phyloP scores from a whole-genome alignment of 1,140 invertebrate genomes.

The Hyposmocoma kahamanoa region DNA sequence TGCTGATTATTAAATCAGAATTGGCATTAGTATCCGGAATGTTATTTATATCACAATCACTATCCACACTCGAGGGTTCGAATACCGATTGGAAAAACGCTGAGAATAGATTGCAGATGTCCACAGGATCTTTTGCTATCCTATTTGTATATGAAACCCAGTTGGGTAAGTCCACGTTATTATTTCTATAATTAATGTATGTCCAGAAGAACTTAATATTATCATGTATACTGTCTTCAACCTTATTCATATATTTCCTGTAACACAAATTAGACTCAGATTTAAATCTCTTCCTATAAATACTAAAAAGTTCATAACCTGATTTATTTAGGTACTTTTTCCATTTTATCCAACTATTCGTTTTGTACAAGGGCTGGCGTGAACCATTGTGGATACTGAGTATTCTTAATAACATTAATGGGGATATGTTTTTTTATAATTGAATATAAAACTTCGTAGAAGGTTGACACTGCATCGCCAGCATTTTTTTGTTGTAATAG shows the following conservation, averaged over 20 bases:
- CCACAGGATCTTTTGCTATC: neutral
- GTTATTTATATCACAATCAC: neutral
- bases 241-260: neutral
- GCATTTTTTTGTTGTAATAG: neutral
- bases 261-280: neutral
- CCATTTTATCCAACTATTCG: conserved; percentile 6
- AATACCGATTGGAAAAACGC: conserved; percentile 11
- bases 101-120: conserved; percentile 10
- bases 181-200: conserved; percentile 1
- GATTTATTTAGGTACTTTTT: conserved; percentile 4
- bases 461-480: neutral
- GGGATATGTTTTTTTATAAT: neutral
- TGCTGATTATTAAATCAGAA: neutral
- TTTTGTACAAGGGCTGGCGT: conserved; percentile 1
- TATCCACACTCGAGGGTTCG: neutral
- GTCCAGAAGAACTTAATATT: conserved; percentile 4
- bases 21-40: neutral
- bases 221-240: neutral
- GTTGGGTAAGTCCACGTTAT: neutral
- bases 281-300: conserved; percentile 5
- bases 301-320: neutral
- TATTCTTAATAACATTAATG: neutral
- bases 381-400: conserved; percentile 1
- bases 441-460: neutral
- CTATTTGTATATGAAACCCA: conserved; percentile 1